Percentiles rank a stretch among this genome's conserved stretches.
Evolutionary conservation across 2,797 vertebrate genomes (phyloP).

Genomic region (Paedocypris micromegethes): DNA sequence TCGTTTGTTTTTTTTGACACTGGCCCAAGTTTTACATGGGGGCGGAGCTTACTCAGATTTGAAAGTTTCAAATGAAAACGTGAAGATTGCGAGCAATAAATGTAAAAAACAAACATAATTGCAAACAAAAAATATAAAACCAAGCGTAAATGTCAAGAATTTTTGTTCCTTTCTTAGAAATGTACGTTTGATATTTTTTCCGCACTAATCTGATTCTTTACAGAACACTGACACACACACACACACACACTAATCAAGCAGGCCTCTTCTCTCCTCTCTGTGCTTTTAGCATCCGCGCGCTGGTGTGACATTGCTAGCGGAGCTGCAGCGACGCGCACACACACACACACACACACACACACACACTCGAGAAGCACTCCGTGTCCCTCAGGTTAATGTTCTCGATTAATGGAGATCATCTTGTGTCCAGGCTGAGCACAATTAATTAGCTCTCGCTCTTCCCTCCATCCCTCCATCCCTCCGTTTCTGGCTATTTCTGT

Average conservation of each 20-base stretch:
- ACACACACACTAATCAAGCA: slow-evolving; percentile 8
- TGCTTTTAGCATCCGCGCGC: slow-evolving; percentile 54
- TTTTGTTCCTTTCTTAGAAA: too few relatives aligned
- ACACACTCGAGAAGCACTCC: slow-evolving; percentile 66
- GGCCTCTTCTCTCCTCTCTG: slow-evolving; percentile 11
- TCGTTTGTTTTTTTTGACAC: too few relatives aligned
- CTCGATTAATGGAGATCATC: slow-evolving; percentile 74
- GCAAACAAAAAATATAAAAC: too few relatives aligned
- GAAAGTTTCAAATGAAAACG: not conserved
- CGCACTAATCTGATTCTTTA: not conserved
- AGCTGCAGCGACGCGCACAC: slow-evolving; percentile 38
- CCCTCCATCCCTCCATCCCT: slow-evolving; percentile 62
- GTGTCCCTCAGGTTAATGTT: slow-evolving; percentile 79
- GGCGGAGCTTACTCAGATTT: too few relatives aligned
- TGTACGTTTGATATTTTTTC: too few relatives aligned
- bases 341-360: slow-evolving; percentile 69
- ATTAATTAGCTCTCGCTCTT: slow-evolving; percentile 69
- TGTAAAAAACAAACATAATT: too few relatives aligned
- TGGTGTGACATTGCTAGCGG: slow-evolving; percentile 58
- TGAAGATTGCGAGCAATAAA: too few relatives aligned
- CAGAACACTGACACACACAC: too few relatives aligned
- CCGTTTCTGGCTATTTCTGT: slow-evolving; percentile 21
- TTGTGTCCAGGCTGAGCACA: slow-evolving; percentile 67
- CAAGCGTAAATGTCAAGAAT: too few relatives aligned
- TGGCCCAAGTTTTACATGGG: too few relatives aligned